A percentile compares a stretch with the other conserved stretches of the same genome.
Evolutionary conservation across 2,888 invertebrate species (phyloP).

Genomic region (Ormia ochracea): DNA sequence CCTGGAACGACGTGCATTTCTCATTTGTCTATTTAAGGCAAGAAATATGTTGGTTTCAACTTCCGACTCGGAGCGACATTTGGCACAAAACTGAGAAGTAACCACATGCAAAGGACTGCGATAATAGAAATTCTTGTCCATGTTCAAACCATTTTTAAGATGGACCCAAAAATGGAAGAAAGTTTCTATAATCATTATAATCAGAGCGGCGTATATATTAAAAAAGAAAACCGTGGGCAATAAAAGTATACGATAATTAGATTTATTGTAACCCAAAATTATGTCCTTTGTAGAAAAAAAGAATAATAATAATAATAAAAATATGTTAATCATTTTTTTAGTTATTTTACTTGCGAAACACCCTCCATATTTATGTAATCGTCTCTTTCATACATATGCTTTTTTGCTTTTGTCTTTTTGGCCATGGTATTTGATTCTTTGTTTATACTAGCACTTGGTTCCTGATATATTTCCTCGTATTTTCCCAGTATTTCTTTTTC

Average conservation of each 20-base stretch:
- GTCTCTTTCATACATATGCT: constrained; percentile 68
- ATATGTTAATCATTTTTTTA: neutral
- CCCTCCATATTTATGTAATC: constrained; percentile 74
- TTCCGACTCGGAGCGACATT: constrained; percentile 81
- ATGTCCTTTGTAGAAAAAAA: constrained; percentile 69
- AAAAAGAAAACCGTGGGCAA: constrained; percentile 81
- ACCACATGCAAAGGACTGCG: constrained; percentile 84
- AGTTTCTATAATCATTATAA: constrained; percentile 80
- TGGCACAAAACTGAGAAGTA: constrained; percentile 83
- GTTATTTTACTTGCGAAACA: constrained; percentile 70
- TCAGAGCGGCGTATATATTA: constrained; percentile 78
- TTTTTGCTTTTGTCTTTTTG: constrained; percentile 30
- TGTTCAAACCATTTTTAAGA: constrained; percentile 81
- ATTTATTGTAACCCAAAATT: constrained; percentile 73
- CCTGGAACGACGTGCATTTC: constrained; percentile 72
- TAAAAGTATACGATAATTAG: constrained; percentile 79
- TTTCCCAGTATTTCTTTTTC: constrained; percentile 67
- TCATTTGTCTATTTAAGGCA: constrained; percentile 80
- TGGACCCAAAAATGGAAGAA: constrained; percentile 84
- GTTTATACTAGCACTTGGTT: constrained; percentile 32
- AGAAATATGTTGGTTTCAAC: constrained; percentile 79
- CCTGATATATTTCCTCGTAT: constrained; percentile 52
- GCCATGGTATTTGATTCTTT: constrained; percentile 17
- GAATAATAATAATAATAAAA: neutral
- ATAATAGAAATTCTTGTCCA: constrained; percentile 80